Evolutionary conservation across 2,888 invertebrate species (phyloP), one percentile per base, ranked within the genome.

Genomic region (Acleris literana): DNA sequence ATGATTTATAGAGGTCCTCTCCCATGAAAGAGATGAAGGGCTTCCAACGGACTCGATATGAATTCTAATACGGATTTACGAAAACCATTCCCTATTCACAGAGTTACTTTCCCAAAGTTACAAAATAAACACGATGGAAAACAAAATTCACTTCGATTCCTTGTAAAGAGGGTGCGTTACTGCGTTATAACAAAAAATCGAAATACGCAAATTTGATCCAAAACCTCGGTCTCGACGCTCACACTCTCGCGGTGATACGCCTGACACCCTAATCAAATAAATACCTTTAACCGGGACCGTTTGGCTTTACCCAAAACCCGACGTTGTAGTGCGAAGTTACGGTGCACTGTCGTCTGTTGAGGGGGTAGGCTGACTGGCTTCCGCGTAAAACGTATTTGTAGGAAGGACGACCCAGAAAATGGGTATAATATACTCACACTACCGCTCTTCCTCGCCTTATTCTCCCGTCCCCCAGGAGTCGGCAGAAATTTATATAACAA

Each of bases 381-480:
- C 91, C 92, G 90, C 87, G 89, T 92, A 92, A 91, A 92, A 90
- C 90, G 92, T 92, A 92, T 92, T 92, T 92, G 92, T 92, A 88
- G 90, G 91, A 92, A 92, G 91, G 92, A 92, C 92, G 92, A 92
- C 91, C 91, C 92, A 92, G 92, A 92, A 92, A 92, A 92, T 92
- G 89, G 90, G 90, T 92, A 92, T 92, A 91, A 92, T 92, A 88
- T 90, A 91, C 92, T 91, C 92, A 90, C 90, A 92, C 92, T 90
- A 88, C 89, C 85, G 76, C 73, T 83, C 86, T 86, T 76, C 87
- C 87, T 87, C 87, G 86, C 89, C 88, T 88, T 87, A 85, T 83
- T 85, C 87, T 85, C 88, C 87, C 88, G 86, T 89, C 92, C 90
- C 90, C 86, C 83, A 89, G 90, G 91, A 91, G 84, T 82, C 86